These are phyloP conservation scores for Syngnathus scovelli DNA, from an alignment of 2,113 vertebrate species.

Conservation along the genomic window DNA sequence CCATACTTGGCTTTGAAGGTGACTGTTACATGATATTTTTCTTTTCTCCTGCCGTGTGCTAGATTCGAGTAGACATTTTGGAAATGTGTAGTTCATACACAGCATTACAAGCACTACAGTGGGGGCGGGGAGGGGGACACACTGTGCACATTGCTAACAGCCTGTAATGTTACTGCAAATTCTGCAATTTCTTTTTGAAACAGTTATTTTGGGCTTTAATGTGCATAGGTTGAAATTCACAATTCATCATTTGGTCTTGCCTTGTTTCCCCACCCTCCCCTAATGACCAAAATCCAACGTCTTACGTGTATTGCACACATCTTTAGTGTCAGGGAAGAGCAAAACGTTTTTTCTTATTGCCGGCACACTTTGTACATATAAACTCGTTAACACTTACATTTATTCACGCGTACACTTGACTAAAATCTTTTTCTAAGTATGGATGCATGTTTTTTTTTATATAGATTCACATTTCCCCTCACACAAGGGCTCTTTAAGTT, in stretches of 20 bases:
- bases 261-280: conserved; percentile 41
- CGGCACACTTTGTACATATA: conserved; percentile 61
- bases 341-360: conserved; percentile 51
- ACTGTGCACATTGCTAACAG: conserved; percentile 60
- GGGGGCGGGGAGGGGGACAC: conserved; percentile 11
- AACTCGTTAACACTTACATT: conserved; percentile 57
- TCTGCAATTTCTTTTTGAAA: conserved; percentile 42
- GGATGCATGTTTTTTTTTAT: conserved; percentile 65
- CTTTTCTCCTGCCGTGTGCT: conserved; percentile 43
- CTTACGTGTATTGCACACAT: conserved; percentile 63
- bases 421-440: conserved; percentile 57
- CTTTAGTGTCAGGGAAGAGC: conserved; percentile 62
- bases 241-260: conserved; percentile 61
- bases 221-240: conserved; percentile 55
- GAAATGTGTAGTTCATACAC: conserved; percentile 55
- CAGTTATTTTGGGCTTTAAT: conserved; percentile 53
- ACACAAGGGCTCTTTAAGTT: conserved; percentile 69
- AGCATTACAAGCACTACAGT: conserved; percentile 61
- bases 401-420: conserved; percentile 55
- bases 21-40: conserved; percentile 65
- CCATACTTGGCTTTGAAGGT: conserved; percentile 67
- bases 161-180: conserved; percentile 62
- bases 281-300: conserved; percentile 70
- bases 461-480: conserved; percentile 35
- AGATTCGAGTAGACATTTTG: conserved; percentile 52